These are phyloP conservation scores for Apteryx mantelli DNA, from an alignment of 2,113 vertebrate genomes.

Conservation along the genomic window DNA sequence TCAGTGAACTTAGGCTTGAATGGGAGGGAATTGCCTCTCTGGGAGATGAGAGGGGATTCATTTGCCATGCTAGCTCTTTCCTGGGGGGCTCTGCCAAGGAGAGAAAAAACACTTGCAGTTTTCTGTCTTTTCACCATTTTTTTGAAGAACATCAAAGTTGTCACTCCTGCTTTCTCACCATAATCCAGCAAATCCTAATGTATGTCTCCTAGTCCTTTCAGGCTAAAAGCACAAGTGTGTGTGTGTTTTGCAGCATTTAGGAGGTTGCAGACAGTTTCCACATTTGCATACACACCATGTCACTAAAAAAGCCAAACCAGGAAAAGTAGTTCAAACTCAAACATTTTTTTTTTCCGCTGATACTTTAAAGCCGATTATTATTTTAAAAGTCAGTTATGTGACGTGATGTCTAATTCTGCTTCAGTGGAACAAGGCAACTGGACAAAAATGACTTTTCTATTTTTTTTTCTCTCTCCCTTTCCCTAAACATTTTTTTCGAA, in stretches of 20 bases:
- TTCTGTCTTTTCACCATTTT: slow-evolving; percentile 7
- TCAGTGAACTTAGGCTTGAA: slow-evolving; percentile 4
- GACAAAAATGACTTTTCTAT: not conserved
- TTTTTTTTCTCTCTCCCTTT: not conserved
- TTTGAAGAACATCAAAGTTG: slow-evolving; percentile 41
- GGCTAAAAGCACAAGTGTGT: slow-evolving; percentile 26
- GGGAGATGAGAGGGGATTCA: slow-evolving; percentile 13
- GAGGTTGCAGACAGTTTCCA: slow-evolving; percentile 38
- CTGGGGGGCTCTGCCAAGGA: slow-evolving; percentile 9
- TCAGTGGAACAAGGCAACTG: slow-evolving; percentile 21
- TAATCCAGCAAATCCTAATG: slow-evolving; percentile 52
- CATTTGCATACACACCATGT: slow-evolving; percentile 25
- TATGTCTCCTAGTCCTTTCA: slow-evolving; percentile 53
- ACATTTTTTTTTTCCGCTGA: not conserved
- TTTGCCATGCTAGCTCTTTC: slow-evolving; percentile 51
- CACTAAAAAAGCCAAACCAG: not conserved
- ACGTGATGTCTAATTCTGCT: not conserved
- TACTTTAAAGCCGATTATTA: not conserved
- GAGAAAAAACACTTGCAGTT: not conserved
- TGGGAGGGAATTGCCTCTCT: not conserved
- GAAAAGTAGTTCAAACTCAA: not conserved
- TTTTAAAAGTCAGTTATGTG: not conserved
- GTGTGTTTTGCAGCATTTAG: slow-evolving; percentile 6
- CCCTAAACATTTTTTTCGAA: slow-evolving; percentile 21
- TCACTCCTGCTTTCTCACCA: slow-evolving; percentile 55